Base-by-base conservation (phyloP, 2,888 invertebrate genomes). In the Peribatodes rhomboidaria region DNA sequence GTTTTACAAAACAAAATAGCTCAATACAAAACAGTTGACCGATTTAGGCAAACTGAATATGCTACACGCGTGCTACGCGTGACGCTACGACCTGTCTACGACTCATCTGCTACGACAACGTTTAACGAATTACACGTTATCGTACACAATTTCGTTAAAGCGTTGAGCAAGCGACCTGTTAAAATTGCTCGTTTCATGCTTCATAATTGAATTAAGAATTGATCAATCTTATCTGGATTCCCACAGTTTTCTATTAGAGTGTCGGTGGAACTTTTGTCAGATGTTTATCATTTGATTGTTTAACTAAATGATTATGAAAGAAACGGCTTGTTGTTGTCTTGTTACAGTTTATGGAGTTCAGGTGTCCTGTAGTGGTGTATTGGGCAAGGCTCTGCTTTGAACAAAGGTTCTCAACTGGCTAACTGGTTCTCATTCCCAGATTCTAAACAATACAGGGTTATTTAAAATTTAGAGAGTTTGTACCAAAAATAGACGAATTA, bases 211-310 rank as follows among this genome's bases (percentile, higher is more conserved):
- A 69, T 66, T 61, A 41, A 53, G 58, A 63, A 69, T 61, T 65
- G 41, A 72, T 69, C 52, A 67, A 58, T 46, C 58, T 62, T 54
- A 70, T 68, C 59, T 66, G 4, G 47, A 33, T 67, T 71, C 72
- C 64, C 67, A 72, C 65, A 63, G 65, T 61, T 59, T 59, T 67
- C 65, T 67, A 57, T 67, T 62, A 63, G 66, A 14, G 13, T 16
- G 27, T 47, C n/a, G n/a, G 53, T 52, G 31, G 35, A 47, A 58
- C 42, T 22, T 42, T 65, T 58, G 65, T 57, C n/a, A 52, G 67
- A 67, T 67, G 27, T 37, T 63, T 63, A 71, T 73, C 71, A 27
- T 67, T 62, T 71, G 69, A 73, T 73, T 73, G 71, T 72, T 72
- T 67, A 35, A 55, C 56, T 71, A 71, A 69, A 65, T 42, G 63